These are phyloP conservation scores for Heliconius charithonia DNA, from an alignment of 2,888 invertebrate species.

Conservation along the genomic window DNA sequence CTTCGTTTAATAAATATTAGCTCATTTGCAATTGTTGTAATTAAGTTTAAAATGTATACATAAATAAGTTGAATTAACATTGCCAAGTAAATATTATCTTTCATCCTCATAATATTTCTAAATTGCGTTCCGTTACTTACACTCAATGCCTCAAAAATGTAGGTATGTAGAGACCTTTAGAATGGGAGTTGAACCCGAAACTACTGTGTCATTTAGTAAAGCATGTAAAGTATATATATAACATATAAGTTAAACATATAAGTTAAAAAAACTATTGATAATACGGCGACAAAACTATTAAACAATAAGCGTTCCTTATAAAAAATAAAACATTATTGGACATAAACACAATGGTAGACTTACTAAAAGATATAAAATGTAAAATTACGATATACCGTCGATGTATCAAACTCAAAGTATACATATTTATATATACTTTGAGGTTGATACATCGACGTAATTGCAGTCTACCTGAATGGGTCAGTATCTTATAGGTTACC, in stretches of 20 bases:
- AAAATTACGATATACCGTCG: neutral
- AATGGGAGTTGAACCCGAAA: neutral
- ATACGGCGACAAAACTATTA: too few relatives aligned
- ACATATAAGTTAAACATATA: too few relatives aligned
- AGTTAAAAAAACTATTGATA: too few relatives aligned
- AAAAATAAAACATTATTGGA: too few relatives aligned
- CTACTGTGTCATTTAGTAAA: neutral
- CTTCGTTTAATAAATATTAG: neutral
- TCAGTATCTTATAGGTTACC: slow-evolving; percentile 27
- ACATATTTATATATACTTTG: too few relatives aligned
- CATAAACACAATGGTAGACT: neutral
- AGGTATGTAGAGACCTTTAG: neutral
- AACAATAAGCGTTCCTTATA: too few relatives aligned
- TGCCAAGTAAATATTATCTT: neutral
- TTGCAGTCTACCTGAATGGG: slow-evolving; percentile 27
- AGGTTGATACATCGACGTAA: too few relatives aligned
- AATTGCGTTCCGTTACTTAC: neutral
- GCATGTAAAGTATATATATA: too few relatives aligned
- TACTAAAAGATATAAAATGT: neutral
- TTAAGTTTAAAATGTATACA: neutral
- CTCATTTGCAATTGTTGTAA: neutral
- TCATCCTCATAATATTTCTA: neutral
- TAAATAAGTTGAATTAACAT: neutral
- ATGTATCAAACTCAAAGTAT: neutral
- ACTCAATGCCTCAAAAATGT: too few relatives aligned